Percentiles rank a stretch among this genome's conserved stretches.
Conservation (phyloP, 2,113 vertebrate genomes). For the Microtus ochrogaster region DNA sequence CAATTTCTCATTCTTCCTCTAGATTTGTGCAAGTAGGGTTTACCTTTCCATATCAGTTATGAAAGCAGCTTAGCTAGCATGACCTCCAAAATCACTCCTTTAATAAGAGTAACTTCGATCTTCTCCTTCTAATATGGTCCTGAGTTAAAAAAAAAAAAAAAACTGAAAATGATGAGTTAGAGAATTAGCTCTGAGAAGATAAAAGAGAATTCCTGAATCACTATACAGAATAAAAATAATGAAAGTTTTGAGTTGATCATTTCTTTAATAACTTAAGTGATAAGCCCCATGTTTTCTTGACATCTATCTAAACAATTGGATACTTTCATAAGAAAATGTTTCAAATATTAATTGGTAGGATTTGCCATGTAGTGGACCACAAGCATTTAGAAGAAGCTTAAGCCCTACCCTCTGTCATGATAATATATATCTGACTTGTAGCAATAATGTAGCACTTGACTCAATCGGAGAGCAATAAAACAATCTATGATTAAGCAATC, state of each 20-base stretch:
- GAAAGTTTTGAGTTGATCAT: neutral
- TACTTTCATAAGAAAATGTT: neutral
- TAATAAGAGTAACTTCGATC: neutral
- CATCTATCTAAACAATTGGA: neutral
- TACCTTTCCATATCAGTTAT: neutral
- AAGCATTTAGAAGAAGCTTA: neutral
- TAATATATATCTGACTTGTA: neutral
- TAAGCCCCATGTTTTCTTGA: neutral
- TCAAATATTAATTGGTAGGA: neutral
- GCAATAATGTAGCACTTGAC: neutral
- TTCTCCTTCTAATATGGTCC: neutral
- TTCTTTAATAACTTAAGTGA: neutral
- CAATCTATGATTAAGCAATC: neutral
- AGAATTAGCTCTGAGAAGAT: neutral
- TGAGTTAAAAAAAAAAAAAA: neutral
- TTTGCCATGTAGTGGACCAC: neutral
- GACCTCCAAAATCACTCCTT: neutral
- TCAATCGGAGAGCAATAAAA: neutral
- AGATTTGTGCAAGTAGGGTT: neutral
- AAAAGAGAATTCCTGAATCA: neutral
- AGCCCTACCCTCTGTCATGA: neutral
- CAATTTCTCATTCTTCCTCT: neutral
- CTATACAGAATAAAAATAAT: neutral
- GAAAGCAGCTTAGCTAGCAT: neutral
- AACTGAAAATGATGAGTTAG: slow-evolving; percentile 5